Percentiles rank a stretch among this genome's conserved stretches.
Evolutionary conservation across 35 echinoderm and acorn worm genomes (phyloP).

Genomic region (Ophioderma brevispina): DNA sequence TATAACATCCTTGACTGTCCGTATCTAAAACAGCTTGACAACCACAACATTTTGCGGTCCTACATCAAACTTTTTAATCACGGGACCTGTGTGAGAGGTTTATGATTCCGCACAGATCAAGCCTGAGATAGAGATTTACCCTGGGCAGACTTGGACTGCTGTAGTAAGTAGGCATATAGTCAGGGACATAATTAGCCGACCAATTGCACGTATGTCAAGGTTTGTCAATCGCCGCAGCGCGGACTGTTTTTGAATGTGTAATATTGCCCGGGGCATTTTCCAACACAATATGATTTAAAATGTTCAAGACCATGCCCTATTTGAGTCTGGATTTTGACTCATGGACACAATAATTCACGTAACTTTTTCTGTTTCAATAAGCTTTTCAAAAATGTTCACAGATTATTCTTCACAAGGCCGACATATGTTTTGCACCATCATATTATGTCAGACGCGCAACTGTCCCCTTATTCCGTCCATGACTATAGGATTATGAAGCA

Average conservation of each 20-base stretch:
- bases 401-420: too few relatives aligned
- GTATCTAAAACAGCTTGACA: constrained; percentile 34
- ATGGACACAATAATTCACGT: too few relatives aligned
- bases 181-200: too few relatives aligned
- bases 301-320: neutral
- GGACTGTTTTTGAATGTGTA: neutral
- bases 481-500: too few relatives aligned
- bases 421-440: too few relatives aligned
- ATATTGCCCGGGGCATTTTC: neutral
- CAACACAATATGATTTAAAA: neutral
- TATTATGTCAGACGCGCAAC: too few relatives aligned
- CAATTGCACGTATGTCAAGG: too few relatives aligned
- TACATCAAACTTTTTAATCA: constrained; percentile 71
- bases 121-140: constrained; percentile 31
- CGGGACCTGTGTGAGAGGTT: constrained; percentile 67
- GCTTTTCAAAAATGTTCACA: too few relatives aligned
- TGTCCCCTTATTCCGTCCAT: too few relatives aligned
- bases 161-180: constrained; percentile 56
- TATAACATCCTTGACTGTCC: constrained; percentile 36
- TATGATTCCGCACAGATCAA: constrained; percentile 43
- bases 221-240: too few relatives aligned
- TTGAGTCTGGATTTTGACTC: too few relatives aligned
- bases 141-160: constrained; percentile 54
- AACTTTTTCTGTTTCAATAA: too few relatives aligned
- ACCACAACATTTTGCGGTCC: constrained; percentile 42